Conservation (phyloP, 35 echinoderm and acorn worm genomes). For the Eucidaris tribuloides region DNA sequence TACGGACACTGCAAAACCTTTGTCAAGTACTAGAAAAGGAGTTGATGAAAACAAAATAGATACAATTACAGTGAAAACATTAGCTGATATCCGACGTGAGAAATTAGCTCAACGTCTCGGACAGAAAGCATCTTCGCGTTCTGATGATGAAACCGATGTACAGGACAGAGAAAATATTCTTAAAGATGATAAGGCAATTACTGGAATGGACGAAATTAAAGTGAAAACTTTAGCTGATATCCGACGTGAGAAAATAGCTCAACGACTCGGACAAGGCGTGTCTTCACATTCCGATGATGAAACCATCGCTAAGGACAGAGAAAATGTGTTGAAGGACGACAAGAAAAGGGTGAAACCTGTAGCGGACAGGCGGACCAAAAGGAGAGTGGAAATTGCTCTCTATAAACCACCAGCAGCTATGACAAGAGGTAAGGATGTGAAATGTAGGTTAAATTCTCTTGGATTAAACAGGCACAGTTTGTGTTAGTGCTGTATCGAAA, state of each 20-base stretch:
- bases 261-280: neutral
- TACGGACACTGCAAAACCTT: too few species aligned
- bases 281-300: neutral
- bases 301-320: neutral
- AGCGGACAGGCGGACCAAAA: neutral
- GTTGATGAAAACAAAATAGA: too few species aligned
- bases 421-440: neutral
- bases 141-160: too few species aligned
- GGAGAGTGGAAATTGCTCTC: neutral
- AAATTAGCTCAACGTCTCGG: too few species aligned
- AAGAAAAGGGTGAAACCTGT: neutral
- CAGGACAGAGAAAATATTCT: too few species aligned
- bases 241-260: neutral
- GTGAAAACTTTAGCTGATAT: slow-evolving; percentile 14
- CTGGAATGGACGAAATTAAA: neutral
- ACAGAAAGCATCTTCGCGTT: too few species aligned
- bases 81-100: too few species aligned
- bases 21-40: too few species aligned
- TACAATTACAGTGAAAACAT: too few species aligned
- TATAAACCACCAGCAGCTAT: slow-evolving; percentile 21
- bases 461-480: too few species aligned
- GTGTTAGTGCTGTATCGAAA: too few species aligned
- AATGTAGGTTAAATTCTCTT: too few species aligned
- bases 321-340: neutral
- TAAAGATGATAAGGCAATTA: neutral